These are phyloP conservation scores for Drosophila auraria DNA, from an alignment of 1,140 invertebrate genomes.

Conservation along the genomic window DNA sequence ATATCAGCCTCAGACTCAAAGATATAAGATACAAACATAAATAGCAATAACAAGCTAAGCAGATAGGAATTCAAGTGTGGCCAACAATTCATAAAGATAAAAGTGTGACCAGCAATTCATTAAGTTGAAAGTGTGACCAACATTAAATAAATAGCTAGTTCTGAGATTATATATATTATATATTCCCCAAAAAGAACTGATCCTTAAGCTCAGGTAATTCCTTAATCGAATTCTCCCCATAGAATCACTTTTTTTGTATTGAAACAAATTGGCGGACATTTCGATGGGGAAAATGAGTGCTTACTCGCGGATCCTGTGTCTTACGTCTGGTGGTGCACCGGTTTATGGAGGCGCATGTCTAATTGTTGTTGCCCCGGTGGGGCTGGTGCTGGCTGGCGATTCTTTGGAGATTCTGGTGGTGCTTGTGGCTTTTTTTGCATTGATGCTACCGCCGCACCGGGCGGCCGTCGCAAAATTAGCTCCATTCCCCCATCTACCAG, in stretches of 20 bases:
- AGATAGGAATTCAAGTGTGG: no score
- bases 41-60: no score
- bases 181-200: no score
- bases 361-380: constrained; percentile 51
- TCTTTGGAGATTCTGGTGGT: constrained; percentile 5
- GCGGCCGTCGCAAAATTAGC: constrained; percentile 79
- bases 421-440: constrained; percentile 42
- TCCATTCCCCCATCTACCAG: constrained; percentile 15
- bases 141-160: no score
- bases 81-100: no score
- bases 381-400: constrained; percentile 11
- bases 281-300: neutral
- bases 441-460: constrained; percentile 76
- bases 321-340: constrained; percentile 1
- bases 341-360: constrained; percentile 54
- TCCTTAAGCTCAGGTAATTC: neutral
- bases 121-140: no score
- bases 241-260: neutral
- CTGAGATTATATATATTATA: no score
- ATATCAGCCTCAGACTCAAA: neutral
- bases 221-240: no score
- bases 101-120: no score
- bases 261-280: constrained; percentile 12
- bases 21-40: no score
- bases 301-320: neutral